Conservation (phyloP, 2,888 invertebrate genomes). For the Amaurobius ferox region DNA sequence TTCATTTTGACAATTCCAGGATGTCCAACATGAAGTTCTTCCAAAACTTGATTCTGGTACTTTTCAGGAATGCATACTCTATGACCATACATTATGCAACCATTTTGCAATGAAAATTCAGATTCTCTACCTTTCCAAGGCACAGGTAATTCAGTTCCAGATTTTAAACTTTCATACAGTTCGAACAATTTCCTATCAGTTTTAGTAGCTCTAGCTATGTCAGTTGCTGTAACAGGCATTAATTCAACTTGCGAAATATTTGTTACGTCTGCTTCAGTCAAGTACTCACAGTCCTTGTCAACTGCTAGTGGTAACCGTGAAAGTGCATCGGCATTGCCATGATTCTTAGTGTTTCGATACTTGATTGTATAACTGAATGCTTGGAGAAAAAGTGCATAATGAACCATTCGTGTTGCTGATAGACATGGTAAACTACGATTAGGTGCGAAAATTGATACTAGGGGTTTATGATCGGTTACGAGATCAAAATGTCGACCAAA, state of each 20-base stretch:
- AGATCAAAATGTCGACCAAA: conserved; percentile 76
- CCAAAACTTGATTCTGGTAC: conserved; percentile 34
- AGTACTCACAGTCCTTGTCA: conserved; percentile 42
- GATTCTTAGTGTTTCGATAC: conserved; percentile 38
- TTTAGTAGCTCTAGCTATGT: conserved; percentile 55
- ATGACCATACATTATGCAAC: conserved; percentile 52
- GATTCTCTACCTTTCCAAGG: conserved; percentile 53
- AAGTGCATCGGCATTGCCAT: conserved; percentile 45
- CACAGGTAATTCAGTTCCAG: conserved; percentile 45
- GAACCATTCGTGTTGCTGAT: conserved; percentile 76
- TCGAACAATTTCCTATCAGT: conserved; percentile 53
- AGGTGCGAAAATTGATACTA: conserved; percentile 76
- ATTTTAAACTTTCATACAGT: conserved; percentile 51
- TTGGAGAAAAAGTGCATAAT: conserved; percentile 75
- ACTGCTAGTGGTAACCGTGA: conserved; percentile 48
- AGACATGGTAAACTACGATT: conserved; percentile 75
- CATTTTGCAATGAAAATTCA: conserved; percentile 52
- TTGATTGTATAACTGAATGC: conserved; percentile 54
- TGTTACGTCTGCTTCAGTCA: conserved; percentile 48
- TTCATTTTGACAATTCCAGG: conserved; percentile 17
- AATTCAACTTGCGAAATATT: conserved; percentile 49
- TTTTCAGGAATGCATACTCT: conserved; percentile 52
- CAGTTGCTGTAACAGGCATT: conserved; percentile 52
- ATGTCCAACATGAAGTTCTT: conserved; percentile 20
- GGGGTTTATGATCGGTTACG: conserved; percentile 76